These are phyloP conservation scores for Petaurus breviceps DNA, from an alignment of 2,113 vertebrate species.

Conservation along the genomic window DNA sequence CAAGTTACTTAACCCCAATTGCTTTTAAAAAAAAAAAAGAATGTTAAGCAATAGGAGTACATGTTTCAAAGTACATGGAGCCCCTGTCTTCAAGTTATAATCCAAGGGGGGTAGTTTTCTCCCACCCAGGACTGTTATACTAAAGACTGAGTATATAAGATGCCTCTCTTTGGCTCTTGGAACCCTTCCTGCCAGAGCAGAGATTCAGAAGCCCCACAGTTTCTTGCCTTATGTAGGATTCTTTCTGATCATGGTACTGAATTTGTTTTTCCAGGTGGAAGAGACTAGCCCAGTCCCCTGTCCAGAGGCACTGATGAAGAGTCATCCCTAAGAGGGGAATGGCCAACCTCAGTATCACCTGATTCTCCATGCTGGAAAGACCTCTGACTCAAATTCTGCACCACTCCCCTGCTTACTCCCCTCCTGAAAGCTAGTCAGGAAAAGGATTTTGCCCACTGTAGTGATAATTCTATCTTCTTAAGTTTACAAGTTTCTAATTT, in stretches of 20 bases:
- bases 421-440: neutral
- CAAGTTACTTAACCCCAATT: no score
- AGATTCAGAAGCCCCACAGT: neutral
- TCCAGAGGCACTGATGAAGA: neutral
- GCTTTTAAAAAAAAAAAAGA: no score
- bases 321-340: no score
- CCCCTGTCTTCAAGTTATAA: neutral
- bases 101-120: neutral
- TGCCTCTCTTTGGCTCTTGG: neutral
- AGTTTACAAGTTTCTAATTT: conserved; percentile 41
- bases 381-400: neutral
- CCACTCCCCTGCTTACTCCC: neutral
- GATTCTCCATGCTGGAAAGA: neutral
- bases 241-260: neutral
- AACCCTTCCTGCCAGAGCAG: conserved; percentile 5
- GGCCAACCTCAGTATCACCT: neutral
- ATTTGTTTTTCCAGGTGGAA: neutral
- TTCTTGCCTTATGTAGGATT: neutral
- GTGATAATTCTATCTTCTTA: neutral
- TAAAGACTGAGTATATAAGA: no score
- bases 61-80: neutral
- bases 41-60: neutral
- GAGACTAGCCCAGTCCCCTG: neutral
- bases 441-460: neutral
- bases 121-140: neutral